A percentile compares a stretch with the other conserved stretches of the same genome.
phyloP scores from a whole-genome alignment of 2,888 invertebrate genomes.

The Scelioninae gen. 1 region DNA sequence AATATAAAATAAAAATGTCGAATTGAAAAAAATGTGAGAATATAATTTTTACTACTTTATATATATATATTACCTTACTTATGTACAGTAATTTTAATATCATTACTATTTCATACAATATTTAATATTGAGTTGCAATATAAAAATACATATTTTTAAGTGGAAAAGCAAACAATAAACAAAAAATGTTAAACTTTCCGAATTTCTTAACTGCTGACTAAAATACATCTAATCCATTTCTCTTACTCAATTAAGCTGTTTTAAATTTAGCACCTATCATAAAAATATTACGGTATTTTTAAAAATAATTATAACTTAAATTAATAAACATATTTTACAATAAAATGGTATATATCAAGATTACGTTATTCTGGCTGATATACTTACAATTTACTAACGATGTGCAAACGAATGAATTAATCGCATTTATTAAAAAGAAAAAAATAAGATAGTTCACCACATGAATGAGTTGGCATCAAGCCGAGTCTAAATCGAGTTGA shows the following conservation, averaged over 20 bases:
- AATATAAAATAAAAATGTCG: no score
- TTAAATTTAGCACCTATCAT: conserved; percentile 21
- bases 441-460: conserved; percentile 60
- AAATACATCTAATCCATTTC: conserved; percentile 9
- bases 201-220: conserved; percentile 8
- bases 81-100: no score
- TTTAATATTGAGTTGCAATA: no score
- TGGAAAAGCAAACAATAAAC: no score
- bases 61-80: no score
- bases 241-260: neutral
- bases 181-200: neutral
- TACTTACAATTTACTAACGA: conserved; percentile 7
- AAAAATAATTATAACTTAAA: no score
- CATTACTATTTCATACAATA: no score
- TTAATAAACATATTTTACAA: no score
- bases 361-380: no score
- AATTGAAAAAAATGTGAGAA: no score
- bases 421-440: conserved; percentile 64
- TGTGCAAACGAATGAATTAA: conserved; percentile 55
- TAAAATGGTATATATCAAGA: no score
- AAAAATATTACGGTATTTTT: neutral
- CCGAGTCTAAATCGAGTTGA: conserved; percentile 71
- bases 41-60: no score
- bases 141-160: neutral
- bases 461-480: conserved; percentile 66